phyloP scores from a whole-genome alignment of 2,113 vertebrate genomes.

The Dasypus novemcinctus region DNA sequence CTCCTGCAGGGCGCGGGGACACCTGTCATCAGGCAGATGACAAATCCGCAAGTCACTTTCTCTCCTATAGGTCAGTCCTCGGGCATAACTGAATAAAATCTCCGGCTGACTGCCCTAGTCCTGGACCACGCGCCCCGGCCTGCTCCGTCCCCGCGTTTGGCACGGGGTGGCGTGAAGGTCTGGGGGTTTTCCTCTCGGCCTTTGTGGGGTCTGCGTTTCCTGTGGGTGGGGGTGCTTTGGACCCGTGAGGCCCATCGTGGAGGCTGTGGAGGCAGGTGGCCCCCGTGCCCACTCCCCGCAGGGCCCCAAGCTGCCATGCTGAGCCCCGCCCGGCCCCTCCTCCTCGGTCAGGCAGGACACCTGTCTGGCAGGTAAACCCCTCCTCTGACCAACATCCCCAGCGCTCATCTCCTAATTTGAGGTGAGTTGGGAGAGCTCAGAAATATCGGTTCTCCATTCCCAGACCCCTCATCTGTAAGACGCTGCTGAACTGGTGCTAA shows the following conservation, averaged over 20 bases:
- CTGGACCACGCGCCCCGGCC: too few species aligned
- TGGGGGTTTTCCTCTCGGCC: too few species aligned
- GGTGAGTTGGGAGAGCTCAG: neutral
- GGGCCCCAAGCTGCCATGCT: too few species aligned
- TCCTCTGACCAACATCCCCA: too few species aligned
- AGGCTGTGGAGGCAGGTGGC: too few species aligned
- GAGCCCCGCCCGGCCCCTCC: neutral
- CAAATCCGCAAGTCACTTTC: fast-evolving
- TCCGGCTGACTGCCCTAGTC: neutral
- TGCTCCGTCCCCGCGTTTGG: neutral
- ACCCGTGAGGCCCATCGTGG: neutral
- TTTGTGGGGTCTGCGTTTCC: neutral
- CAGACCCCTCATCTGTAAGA: neutral
- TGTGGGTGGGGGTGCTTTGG: neutral
- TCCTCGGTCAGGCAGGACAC: neutral
- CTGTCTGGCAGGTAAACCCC: too few species aligned
- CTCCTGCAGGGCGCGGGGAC: neutral
- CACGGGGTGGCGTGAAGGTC: too few species aligned
- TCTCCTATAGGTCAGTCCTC: neutral
- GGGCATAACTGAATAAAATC: neutral
- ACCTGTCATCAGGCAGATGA: too few species aligned
- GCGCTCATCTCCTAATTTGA: neutral
- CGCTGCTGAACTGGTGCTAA: too few species aligned
- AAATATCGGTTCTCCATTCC: neutral
- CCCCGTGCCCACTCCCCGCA: neutral